Conservation (phyloP, 2,113 vertebrate genomes). For the Nibea coibor region DNA sequence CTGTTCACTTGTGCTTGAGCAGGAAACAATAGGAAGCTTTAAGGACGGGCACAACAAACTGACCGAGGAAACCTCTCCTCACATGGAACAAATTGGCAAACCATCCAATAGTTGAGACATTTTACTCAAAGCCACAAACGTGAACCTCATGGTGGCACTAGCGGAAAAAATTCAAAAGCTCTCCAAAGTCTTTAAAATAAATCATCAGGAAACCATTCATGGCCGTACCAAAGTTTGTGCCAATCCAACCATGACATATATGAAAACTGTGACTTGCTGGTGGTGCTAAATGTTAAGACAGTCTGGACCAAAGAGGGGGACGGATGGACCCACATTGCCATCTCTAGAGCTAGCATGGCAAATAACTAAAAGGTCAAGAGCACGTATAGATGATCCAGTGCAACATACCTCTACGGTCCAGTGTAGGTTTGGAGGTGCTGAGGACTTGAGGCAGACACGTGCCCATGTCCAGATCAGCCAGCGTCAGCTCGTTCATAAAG, state of each 20-base stretch:
- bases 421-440: conserved; percentile 83
- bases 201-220: too few relatives aligned
- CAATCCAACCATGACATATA: not conserved
- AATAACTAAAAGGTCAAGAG: not conserved
- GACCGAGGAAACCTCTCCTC: conserved; percentile 19
- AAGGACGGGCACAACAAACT: not conserved
- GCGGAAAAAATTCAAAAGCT: not conserved
- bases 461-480: conserved; percentile 90
- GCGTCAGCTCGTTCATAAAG: conserved; percentile 89
- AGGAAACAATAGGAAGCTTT: conserved; percentile 57
- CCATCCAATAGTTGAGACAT: too few relatives aligned
- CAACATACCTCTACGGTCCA: conserved; percentile 83
- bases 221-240: not conserved
- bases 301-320: not conserved
- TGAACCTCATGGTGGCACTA: too few relatives aligned
- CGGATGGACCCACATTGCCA: not conserved
- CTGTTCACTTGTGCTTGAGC: not conserved
- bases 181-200: not conserved
- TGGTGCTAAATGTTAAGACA: too few relatives aligned
- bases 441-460: conserved; percentile 86
- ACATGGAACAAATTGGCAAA: not conserved
- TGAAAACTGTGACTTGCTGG: too few relatives aligned
- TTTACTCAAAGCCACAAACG: too few relatives aligned
- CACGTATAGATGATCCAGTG: not conserved
- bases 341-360: too few relatives aligned